A percentile compares a stretch with the other conserved stretches of the same genome.
Conservation (phyloP, 2,113 vertebrate species). For the Dipodomys stephensi region DNA sequence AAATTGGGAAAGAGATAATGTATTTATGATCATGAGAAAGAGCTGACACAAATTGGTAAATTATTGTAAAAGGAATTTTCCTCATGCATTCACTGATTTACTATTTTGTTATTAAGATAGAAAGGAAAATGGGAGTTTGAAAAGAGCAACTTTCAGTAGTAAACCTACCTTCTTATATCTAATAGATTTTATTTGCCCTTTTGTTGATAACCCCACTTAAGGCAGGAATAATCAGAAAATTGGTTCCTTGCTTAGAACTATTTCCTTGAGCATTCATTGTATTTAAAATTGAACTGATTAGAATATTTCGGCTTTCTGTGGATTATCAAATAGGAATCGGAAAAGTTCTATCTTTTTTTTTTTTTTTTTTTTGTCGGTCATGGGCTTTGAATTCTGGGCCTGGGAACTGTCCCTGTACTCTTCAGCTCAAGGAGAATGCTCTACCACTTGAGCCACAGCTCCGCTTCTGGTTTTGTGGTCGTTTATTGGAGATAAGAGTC, state of each 20-base stretch:
- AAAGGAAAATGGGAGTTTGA: not conserved
- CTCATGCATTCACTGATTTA: not conserved
- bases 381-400: too few species aligned
- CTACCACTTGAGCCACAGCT: too few species aligned
- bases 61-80: not conserved
- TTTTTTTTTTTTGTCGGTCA: too few species aligned
- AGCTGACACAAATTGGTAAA: not conserved
- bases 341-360: too few species aligned
- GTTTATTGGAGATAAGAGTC: too few species aligned
- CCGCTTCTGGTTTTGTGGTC: too few species aligned
- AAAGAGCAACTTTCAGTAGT: not conserved
- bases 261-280: not conserved
- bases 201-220: not conserved
- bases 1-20: not conserved
- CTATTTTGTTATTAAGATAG: not conserved
- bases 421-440: too few species aligned
- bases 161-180: too few species aligned
- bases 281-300: not conserved
- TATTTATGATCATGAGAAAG: not conserved
- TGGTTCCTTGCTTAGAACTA: not conserved
- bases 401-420: too few species aligned
- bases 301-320: not conserved
- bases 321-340: not conserved
- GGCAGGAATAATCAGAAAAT: not conserved
- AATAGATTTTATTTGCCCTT: not conserved